phyloP scores from a whole-genome alignment of 1,140 invertebrate species.

The Pseudomyrmex cubaensis region DNA sequence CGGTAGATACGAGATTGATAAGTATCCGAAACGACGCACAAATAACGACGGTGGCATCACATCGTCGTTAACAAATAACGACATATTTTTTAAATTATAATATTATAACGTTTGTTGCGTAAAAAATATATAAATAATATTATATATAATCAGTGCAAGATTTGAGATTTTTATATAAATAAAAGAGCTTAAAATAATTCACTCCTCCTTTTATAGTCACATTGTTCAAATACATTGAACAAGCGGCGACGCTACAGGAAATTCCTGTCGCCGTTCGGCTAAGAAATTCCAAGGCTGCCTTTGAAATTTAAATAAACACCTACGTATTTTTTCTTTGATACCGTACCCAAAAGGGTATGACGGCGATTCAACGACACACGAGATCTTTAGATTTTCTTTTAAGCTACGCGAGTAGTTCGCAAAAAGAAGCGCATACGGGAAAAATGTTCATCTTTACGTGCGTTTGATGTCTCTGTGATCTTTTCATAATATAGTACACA shows the following conservation, averaged over 20 bases:
- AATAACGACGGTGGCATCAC: too few relatives aligned
- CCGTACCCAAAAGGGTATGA: not conserved
- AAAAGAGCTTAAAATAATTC: not conserved
- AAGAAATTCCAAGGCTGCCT: constrained; percentile 1
- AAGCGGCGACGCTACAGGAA: not conserved
- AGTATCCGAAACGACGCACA: too few relatives aligned
- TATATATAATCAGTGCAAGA: not conserved
- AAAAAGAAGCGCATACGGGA: not conserved
- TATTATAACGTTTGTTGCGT: not conserved
- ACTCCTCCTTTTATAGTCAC: not conserved
- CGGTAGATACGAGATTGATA: too few relatives aligned
- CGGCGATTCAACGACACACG: not conserved
- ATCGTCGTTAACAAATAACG: not conserved
- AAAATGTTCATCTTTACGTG: not conserved
- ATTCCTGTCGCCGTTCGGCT: not conserved
- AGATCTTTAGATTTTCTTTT: constrained; percentile 10
- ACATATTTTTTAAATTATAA: constrained; percentile 5
- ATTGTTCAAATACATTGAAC: not conserved
- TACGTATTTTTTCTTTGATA: constrained; percentile 32
- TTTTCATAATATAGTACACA: not conserved
- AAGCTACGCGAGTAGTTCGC: constrained; percentile 7
- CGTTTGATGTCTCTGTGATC: not conserved
- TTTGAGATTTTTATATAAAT: not conserved
- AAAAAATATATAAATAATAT: not conserved
- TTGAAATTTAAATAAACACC: constrained; percentile 34